Percentiles rank a stretch among this genome's conserved stretches.
phyloP scores from a whole-genome alignment of 2,888 invertebrate genomes.

The Tipula confusa region DNA sequence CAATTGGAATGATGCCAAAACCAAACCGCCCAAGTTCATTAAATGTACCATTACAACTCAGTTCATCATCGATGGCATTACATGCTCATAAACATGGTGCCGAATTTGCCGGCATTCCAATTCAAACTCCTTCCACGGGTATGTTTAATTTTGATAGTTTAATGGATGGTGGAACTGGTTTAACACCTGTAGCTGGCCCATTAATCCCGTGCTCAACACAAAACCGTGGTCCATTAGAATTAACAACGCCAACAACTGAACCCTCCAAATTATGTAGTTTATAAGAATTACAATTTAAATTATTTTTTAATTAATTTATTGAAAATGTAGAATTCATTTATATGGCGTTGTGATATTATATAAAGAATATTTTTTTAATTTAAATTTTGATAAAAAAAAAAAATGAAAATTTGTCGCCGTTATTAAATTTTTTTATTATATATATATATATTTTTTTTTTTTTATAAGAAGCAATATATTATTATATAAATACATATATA shows the following conservation, averaged over 20 bases:
- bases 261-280: slow-evolving; percentile 78
- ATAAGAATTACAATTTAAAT: slow-evolving; percentile 48
- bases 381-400: neutral
- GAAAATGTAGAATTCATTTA: slow-evolving; percentile 8
- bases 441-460: neutral
- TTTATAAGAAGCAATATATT: neutral
- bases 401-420: neutral
- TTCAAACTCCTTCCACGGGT: slow-evolving; percentile 82
- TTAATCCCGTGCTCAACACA: slow-evolving; percentile 71
- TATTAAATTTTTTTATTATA: slow-evolving; percentile 6
- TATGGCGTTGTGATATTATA: slow-evolving; percentile 25
- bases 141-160: slow-evolving; percentile 88
- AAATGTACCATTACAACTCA: slow-evolving; percentile 59
- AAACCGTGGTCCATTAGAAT: slow-evolving; percentile 66
- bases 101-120: slow-evolving; percentile 74
- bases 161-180: slow-evolving; percentile 88
- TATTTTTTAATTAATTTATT: neutral
- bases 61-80: slow-evolving; percentile 53
- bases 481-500: too few relatives aligned
- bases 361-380: slow-evolving; percentile 20
- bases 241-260: slow-evolving; percentile 67
- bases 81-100: slow-evolving; percentile 51
- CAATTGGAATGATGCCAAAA: slow-evolving; percentile 43
- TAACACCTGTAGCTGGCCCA: slow-evolving; percentile 78
- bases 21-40: slow-evolving; percentile 70